Evolutionary conservation across 53 echinoderm and acorn worm genomes (phyloP), one percentile per base, ranked within the genome.

Genomic region (Patiria pectinifera): DNA sequence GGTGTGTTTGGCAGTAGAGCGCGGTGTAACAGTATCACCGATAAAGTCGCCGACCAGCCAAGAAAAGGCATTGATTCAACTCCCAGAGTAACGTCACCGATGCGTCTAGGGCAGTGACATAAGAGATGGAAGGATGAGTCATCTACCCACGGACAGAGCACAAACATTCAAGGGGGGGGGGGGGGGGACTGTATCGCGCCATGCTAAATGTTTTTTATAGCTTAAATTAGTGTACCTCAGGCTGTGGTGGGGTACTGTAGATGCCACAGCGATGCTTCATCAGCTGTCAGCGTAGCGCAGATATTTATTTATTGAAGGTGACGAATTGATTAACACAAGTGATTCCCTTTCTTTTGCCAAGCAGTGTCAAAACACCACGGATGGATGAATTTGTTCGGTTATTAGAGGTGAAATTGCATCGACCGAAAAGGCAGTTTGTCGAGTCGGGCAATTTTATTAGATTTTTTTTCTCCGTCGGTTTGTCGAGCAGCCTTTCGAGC

Each of bases 61-160:
- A 86, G 71, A 25, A 82, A 71, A 72, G 18, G 46, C 71, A 75
- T 86, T 53, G 72, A 48, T 86, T 48, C 74, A 66, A 43, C 70
- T 45, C 11, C 43, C 70, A 44, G 75, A n/a, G 46, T 21, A 48
- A 74, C 53, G 86, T 75, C 86, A 86, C 25, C 10, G 86, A 86
- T 86, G 86, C 86, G 76, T 43, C 76, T n/a, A 78, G 87, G 77
- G 44, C 87, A 76, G 71, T 87, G 87, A 78, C 87, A 87, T 78
- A 87, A 87, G 87, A 87, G 78, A 53, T 59, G 58, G 11, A 21
- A 19, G 61, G 72, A 75, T 87, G 87, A 87, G 77, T 87, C 87
- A 87, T 87, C 25, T n/a, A 11, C 19, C 11, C 53, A 74, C 24
- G 5, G 82, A 82, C 66, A 11, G 15, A 14, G 23, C 82, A 59